Conservation (phyloP, 1,140 invertebrate species). For the Vollenhovia emeryi region DNA sequence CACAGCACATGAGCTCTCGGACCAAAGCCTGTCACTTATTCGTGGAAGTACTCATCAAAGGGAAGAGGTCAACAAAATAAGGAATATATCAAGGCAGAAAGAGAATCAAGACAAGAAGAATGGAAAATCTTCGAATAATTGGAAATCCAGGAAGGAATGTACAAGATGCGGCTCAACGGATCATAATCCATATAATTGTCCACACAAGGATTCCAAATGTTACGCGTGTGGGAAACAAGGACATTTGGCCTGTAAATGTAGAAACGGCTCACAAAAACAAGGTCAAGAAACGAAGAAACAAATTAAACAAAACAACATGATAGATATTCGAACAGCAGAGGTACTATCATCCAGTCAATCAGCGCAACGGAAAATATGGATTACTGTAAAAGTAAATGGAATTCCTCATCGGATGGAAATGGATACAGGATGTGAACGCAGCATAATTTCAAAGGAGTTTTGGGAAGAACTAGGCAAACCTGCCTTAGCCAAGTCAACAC, state of each 20-base stretch:
- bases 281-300: not conserved
- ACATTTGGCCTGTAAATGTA: not conserved
- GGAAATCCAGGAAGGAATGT: not conserved
- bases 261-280: not conserved
- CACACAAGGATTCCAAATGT: not conserved
- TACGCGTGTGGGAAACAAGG: not conserved
- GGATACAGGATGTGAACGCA: not conserved
- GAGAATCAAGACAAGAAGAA: not conserved
- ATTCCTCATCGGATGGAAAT: not conserved
- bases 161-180: not conserved
- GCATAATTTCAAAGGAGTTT: not conserved
- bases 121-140: not conserved
- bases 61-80: not conserved
- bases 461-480: not conserved
- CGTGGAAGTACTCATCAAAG: not conserved
- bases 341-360: not conserved
- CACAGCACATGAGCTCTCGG: not conserved
- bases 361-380: not conserved
- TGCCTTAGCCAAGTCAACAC: not conserved
- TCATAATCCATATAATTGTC: not conserved
- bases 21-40: not conserved
- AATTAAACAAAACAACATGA: not conserved
- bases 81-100: not conserved
- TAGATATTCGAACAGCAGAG: not conserved
- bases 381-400: not conserved